Percentiles rank a stretch among this genome's conserved stretches.
Evolutionary conservation across 2,888 invertebrate genomes (phyloP).

Genomic region (Aproaerema taeniolella): DNA sequence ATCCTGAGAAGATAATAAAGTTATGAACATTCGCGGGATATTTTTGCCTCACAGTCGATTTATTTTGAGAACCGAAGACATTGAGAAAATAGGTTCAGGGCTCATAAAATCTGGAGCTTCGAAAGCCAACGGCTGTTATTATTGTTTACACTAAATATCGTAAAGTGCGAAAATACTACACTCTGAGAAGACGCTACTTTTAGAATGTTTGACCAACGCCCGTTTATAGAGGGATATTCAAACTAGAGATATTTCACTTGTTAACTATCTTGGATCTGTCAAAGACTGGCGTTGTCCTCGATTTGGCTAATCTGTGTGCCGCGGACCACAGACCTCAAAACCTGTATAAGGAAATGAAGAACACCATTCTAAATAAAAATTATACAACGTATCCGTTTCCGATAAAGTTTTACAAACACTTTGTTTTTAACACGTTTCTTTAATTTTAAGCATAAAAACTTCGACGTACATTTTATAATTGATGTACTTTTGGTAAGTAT

Average conservation of each 20-base stretch:
- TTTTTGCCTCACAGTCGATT: not conserved
- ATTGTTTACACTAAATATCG: constrained; percentile 19
- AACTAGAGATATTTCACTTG: too few relatives aligned
- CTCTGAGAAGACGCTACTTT: constrained; percentile 11
- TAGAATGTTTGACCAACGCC: constrained; percentile 7
- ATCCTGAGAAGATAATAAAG: not conserved
- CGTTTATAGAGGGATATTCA: too few relatives aligned
- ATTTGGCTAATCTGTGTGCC: constrained; percentile 42
- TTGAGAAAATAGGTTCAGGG: constrained; percentile 27
- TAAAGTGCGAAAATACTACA: constrained; percentile 24
- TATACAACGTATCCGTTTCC: constrained; percentile 45
- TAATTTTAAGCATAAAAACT: too few relatives aligned
- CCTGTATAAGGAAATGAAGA: constrained; percentile 51
- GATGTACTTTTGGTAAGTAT: too few relatives aligned
- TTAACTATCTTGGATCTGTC: constrained; percentile 9
- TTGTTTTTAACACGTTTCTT: too few relatives aligned
- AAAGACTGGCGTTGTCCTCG: constrained; percentile 31
- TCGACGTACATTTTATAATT: not conserved
- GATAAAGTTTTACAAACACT: constrained; percentile 18
- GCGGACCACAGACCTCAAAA: constrained; percentile 49
- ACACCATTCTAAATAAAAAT: constrained; percentile 42
- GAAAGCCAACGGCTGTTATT: constrained; percentile 23
- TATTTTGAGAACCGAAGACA: constrained; percentile 17
- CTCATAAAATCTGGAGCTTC: constrained; percentile 24
- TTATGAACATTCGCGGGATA: not conserved